Conservation (phyloP, 2,888 invertebrate genomes). For the Melangyna quadrimaculata region DNA sequence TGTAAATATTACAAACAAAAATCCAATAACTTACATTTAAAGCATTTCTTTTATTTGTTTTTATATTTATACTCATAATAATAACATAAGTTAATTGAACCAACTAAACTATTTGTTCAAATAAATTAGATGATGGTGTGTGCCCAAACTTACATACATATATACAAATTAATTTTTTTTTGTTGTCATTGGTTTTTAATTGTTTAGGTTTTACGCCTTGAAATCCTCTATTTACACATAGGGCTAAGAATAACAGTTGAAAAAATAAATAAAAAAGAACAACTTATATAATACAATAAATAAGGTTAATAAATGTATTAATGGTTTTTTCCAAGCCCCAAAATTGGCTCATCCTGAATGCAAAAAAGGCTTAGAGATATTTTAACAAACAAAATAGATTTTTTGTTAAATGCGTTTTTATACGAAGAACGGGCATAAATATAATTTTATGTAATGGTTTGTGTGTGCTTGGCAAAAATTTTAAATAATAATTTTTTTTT, state of each 20-base stretch:
- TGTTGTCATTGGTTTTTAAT: constrained; percentile 12
- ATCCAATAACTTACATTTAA: constrained; percentile 32
- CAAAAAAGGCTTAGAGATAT: background rate
- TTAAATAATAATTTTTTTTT: constrained; percentile 14
- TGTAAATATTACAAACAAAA: constrained; percentile 67
- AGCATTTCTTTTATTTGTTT: constrained; percentile 19
- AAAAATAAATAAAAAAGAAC: background rate
- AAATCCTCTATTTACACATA: constrained; percentile 48
- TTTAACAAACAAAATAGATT: background rate
- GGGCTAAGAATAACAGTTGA: background rate
- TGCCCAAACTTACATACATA: constrained; percentile 48
- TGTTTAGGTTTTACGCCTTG: background rate
- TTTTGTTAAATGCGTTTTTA: constrained; percentile 26
- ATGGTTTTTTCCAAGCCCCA: constrained; percentile 12
- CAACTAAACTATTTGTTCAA: background rate
- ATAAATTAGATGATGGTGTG: constrained; percentile 13
- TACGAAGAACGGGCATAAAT: constrained; percentile 49
- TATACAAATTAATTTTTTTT: constrained; percentile 30
- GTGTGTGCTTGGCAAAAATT: constrained; percentile 51
- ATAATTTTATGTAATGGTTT: constrained; percentile 20
- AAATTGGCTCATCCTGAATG: background rate
- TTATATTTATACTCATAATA: constrained; percentile 21
- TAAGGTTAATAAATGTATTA: background rate
- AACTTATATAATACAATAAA: background rate
- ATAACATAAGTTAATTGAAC: constrained; percentile 8